Evolutionary conservation across 2,888 invertebrate species (phyloP), one percentile per base, ranked within the genome.

Genomic region (Sarcophaga rosellei): DNA sequence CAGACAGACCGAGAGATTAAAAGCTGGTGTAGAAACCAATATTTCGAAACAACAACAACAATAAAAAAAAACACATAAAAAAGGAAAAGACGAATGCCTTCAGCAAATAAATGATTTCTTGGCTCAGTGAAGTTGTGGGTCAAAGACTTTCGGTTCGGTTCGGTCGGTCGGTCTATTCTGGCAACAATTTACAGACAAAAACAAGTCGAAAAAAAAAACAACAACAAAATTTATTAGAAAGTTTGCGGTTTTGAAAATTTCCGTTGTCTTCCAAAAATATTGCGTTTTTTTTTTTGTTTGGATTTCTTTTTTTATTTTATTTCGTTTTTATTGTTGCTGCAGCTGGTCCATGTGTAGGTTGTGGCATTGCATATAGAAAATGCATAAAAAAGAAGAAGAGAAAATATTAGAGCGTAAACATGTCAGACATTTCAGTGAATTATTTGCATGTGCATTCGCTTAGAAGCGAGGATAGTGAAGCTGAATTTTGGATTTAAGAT

Each of bases 81-180:
- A n/a, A n/a, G n/a, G n/a, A 47, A 53, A 15, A 53, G 53, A 15
- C 17, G 12, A 53, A 53, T 53, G 15, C 15, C 53, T 53, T 15
- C 15, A 62, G 15, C 6, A 62, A 74, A 74, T 74, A 2, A 74
- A 74, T 74, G 4, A 63, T 74, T 74, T 63, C 63, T 23, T 23
- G 63, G 47, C 47, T 63, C 23, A 74, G 23, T 74, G n/a, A 74
- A 74, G 23, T 74, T 63, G 25, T 63, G 23, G 74, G 72, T 59
- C 72, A 75, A 53, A 65, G 25, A 65, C 57, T n/a, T 17, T 6
- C 45, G 63, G n/a, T 53, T 6, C 45, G 63, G n/a, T 53, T 74
- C 74, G 47, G 45, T 68, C 35, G 35, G 35, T 35, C 35, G 35
- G 35, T 35, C 35, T 35, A 35, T 35, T 10, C 10, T 35, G 35